phyloP scores from a whole-genome alignment of 2,113 vertebrate species.

The Notarius lentiginosus region DNA sequence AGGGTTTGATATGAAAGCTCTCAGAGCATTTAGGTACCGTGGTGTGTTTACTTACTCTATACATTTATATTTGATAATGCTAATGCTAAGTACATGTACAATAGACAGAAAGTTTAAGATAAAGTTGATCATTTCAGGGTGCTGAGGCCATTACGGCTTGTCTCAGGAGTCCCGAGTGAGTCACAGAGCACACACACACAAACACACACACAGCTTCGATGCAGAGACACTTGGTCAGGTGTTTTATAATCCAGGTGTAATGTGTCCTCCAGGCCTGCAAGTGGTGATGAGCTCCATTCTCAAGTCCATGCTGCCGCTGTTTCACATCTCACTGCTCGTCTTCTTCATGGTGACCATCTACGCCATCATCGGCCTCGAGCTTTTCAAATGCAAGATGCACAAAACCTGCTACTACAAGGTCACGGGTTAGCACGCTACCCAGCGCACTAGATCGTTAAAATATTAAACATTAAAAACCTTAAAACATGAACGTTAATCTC shows the following conservation, averaged over 20 bases:
- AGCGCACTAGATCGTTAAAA: not conserved
- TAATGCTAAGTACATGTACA: not conserved
- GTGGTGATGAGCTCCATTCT: conserved; percentile 94
- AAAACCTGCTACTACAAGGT: conserved; percentile 87
- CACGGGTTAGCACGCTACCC: conserved; percentile 68
- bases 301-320: conserved; percentile 88
- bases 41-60: not conserved
- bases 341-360: conserved; percentile 96
- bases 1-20: conserved; percentile 84
- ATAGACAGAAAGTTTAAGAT: not conserved
- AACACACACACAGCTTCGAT: not conserved
- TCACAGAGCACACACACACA: not conserved
- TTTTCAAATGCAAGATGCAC: conserved; percentile 95
- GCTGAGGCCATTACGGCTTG: conserved; percentile 82
- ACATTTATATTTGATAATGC: not conserved
- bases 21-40: conserved; percentile 77
- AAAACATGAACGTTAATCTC: not conserved
- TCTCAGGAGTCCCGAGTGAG: conserved; percentile 87
- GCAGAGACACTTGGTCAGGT: not conserved
- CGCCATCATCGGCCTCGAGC: conserved; percentile 87
- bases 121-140: conserved; percentile 71
- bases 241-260: conserved; percentile 1
- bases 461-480: not conserved
- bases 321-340: conserved; percentile 88
- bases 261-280: conserved; percentile 79